Base-by-base conservation (phyloP, 2,797 vertebrate species). In the Macrochelys suwanniensis region DNA sequence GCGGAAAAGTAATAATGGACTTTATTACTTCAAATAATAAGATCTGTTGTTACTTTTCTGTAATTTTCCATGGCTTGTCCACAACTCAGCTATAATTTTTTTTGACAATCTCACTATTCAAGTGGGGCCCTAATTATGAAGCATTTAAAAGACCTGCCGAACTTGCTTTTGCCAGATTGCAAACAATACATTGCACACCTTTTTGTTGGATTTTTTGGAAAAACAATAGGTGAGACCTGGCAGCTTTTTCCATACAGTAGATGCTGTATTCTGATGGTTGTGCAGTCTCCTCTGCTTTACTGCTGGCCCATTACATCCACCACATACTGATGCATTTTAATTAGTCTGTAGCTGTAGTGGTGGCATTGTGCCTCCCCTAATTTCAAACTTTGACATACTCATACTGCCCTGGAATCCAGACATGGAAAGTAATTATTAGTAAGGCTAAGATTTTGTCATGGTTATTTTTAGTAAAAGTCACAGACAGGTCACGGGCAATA, bases 181-280 rank as follows among this genome's bases (percentile, higher is more conserved):
- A 94, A 93, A 80, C 90, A 94, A 81, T 59, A 31, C 56, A 88
- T 81, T 88, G 89, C 85, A 45, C 76, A 71, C 74, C 19, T 93
- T 95, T 94, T 87, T 87, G 94, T 91, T 95, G 92, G 78, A 84
- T 65, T 92, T 94, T 56, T 42, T 51, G 79, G 71, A 94, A 94
- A 95, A 95, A 93, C 88, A 96, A 84, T 96, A 90, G 85, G 90
- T 93, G 93, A 94, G 92, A 83, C 87, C 71, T 97, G 84, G 82
- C 95, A 92, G 91, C n/a, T 84, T 94, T 82, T 92, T 91, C 80
- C 90, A 61, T 3, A 33, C 89, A 4, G 0, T 51, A 56, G 85
- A 61, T 89, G 87, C 93, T 92, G 53, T 71, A n/a, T 82, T n/a
- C 87, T 59, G 65, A 42, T 87, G 4, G 11, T 31, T 89, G 84